Evolutionary conservation across 30 jellyfish, hydroid and myxozoan genomes (phyloP).

Genomic region (Aurelia coerulea): DNA sequence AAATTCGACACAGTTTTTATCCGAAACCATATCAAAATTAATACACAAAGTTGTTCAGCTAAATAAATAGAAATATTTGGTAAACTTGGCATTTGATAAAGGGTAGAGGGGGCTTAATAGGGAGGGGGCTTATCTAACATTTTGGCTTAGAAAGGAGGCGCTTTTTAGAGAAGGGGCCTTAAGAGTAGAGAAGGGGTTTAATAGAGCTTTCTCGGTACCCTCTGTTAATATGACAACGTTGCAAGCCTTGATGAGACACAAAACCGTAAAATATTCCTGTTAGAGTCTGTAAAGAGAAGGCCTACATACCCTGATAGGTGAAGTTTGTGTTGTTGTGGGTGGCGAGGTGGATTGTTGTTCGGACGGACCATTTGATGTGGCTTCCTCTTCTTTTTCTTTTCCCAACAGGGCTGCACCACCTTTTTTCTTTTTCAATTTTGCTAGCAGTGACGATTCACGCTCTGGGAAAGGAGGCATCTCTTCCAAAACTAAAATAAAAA

Average conservation of each 20-base stretch:
- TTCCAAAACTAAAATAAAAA: constrained; percentile 76
- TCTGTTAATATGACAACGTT: too few relatives aligned
- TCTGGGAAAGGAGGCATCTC: constrained; percentile 99
- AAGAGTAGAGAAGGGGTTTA: too few relatives aligned
- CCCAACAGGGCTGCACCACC: constrained; percentile 75
- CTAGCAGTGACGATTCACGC: constrained; percentile 88
- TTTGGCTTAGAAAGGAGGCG: too few relatives aligned
- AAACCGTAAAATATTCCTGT: neutral
- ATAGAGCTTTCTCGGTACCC: too few relatives aligned
- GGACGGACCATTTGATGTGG: constrained; percentile 83
- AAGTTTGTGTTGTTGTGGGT: constrained; percentile 45
- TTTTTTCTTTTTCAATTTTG: constrained; percentile 90
- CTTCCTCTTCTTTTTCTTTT: constrained; percentile 75
- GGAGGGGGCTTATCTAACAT: too few relatives aligned
- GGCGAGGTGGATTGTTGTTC: constrained; percentile 50
- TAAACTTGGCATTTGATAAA: too few relatives aligned
- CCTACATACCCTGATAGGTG: constrained; percentile 58
- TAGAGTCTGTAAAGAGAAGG: neutral
- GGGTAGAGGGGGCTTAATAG: too few relatives aligned
- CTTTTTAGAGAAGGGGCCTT: too few relatives aligned
- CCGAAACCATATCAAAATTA: neutral
- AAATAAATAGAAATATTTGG: too few relatives aligned
- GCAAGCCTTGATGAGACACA: too few relatives aligned
- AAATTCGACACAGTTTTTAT: too few relatives aligned
- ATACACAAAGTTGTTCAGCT: too few relatives aligned